Conservation (phyloP, 2,888 invertebrate genomes). For the Mythimna pallens region DNA sequence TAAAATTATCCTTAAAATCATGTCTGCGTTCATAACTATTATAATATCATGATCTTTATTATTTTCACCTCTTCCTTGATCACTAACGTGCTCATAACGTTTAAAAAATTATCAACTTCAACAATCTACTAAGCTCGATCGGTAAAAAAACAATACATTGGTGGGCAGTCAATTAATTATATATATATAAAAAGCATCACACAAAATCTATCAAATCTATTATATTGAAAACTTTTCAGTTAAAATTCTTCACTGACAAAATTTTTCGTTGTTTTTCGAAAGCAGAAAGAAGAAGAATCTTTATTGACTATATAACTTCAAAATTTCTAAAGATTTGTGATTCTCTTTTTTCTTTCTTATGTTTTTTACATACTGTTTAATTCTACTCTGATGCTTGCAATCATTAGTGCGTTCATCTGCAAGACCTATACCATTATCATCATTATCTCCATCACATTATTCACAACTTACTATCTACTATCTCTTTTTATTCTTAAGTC, state of each 20-base stretch:
- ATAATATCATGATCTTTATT: no score
- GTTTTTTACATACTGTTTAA: background rate
- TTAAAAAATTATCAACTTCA: no score
- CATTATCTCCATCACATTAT: background rate
- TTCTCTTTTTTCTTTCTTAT: background rate
- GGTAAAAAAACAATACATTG: no score
- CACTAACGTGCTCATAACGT: no score
- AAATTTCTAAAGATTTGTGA: background rate
- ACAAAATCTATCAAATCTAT: background rate
- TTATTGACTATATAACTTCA: background rate
- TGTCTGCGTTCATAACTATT: no score
- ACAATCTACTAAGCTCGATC: no score
- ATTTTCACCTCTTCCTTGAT: no score
- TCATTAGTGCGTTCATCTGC: background rate
- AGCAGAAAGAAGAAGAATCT: background rate
- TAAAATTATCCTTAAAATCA: no score
- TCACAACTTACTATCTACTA: conserved; percentile 12
- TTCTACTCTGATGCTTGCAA: background rate
- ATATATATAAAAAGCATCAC: background rate
- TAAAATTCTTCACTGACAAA: background rate
- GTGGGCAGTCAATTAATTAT: no score
- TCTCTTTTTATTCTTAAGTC: background rate
- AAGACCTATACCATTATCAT: background rate
- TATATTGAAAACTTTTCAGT: no score
- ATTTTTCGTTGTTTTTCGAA: background rate